These are phyloP conservation scores for Nothocercus nigrocapillus DNA, from an alignment of 2,113 vertebrate genomes.

Conservation along the genomic window DNA sequence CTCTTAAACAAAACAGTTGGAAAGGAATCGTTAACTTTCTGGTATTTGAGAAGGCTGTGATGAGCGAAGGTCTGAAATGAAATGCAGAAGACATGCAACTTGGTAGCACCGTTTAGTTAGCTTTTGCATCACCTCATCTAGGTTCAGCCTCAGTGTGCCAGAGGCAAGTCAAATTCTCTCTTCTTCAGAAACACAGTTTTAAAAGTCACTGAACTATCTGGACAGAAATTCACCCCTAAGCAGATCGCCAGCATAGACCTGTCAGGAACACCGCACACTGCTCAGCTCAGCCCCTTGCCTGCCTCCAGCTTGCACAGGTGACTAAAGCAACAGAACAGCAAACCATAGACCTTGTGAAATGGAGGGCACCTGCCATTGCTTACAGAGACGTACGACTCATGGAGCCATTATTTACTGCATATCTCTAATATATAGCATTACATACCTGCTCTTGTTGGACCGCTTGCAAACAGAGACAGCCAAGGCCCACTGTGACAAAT, in stretches of 20 bases:
- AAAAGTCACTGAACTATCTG: background rate
- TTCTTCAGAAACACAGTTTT: background rate
- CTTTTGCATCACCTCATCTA: background rate
- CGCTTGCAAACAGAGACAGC: background rate
- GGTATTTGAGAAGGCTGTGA: background rate
- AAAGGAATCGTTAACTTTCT: background rate
- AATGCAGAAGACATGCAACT: background rate
- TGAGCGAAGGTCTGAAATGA: background rate
- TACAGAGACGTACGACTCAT: background rate
- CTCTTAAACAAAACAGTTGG: background rate
- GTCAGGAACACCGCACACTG: background rate
- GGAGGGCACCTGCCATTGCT: background rate
- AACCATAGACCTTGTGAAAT: background rate
- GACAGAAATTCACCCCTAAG: background rate
- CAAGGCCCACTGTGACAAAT: background rate
- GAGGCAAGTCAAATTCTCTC: background rate
- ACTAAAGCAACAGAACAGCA: background rate
- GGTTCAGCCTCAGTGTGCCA: background rate
- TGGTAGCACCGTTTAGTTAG: background rate
- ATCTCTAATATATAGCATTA: background rate
- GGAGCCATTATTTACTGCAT: background rate
- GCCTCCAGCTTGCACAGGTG: background rate
- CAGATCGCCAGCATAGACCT: background rate
- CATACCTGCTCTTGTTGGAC: background rate
- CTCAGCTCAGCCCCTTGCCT: rapidly evolving